A percentile compares a stretch with the other conserved stretches of the same genome.
phyloP scores from a whole-genome alignment of 2,113 vertebrate species.

The Ariopsis seemanni region DNA sequence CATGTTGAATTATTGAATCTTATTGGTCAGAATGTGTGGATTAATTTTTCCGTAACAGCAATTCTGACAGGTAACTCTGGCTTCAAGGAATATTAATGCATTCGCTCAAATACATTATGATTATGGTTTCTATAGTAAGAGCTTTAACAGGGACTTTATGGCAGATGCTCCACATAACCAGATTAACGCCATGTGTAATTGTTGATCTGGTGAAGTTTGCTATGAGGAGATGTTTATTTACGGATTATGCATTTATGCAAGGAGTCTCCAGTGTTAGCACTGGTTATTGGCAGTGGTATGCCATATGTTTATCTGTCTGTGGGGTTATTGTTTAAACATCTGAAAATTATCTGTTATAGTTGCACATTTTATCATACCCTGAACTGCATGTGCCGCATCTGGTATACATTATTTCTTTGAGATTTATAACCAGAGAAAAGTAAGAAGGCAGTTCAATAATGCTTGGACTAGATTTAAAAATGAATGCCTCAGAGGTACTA shows the following conservation, averaged over 20 bases:
- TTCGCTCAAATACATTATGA: background rate
- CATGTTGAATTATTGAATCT: background rate
- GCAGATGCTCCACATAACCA: background rate
- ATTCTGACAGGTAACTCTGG: background rate
- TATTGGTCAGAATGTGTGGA: background rate
- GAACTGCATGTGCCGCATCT: too few species aligned
- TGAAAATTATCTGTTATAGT: too few species aligned
- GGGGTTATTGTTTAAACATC: background rate
- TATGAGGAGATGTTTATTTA: background rate
- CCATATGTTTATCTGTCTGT: background rate
- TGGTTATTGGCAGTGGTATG: background rate
- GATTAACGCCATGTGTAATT: background rate
- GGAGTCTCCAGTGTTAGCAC: background rate
- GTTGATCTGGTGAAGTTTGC: background rate
- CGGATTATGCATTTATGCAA: background rate
- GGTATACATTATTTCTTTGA: too few species aligned
- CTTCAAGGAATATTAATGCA: background rate
- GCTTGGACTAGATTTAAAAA: too few species aligned
- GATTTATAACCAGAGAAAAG: too few species aligned
- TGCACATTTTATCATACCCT: too few species aligned
- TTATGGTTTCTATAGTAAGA: background rate
- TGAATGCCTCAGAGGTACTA: too few species aligned
- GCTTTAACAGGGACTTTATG: background rate
- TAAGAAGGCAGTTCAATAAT: too few species aligned
- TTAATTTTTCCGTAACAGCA: background rate